phyloP scores from a whole-genome alignment of 2,113 vertebrate genomes.

The Stigmatopora nigra region DNA sequence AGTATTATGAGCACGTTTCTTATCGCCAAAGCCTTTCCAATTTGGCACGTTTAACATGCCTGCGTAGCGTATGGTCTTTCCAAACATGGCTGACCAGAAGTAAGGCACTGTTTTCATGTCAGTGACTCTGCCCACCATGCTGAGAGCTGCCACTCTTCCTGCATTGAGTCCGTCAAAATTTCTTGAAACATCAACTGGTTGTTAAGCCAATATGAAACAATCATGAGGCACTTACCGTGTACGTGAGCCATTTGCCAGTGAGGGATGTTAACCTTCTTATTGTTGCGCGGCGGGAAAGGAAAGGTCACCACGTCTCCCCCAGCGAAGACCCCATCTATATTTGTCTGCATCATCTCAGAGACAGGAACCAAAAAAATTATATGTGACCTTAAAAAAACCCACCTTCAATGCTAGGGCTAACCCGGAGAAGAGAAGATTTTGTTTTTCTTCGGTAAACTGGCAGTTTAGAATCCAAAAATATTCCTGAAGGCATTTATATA shows the following conservation, averaged over 20 bases:
- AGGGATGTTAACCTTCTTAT: constrained; percentile 93
- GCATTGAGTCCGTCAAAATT: constrained; percentile 4
- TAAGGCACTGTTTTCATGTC: constrained; percentile 90
- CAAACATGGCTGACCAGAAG: constrained; percentile 95
- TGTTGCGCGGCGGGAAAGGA: constrained; percentile 82
- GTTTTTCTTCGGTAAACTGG: not conserved
- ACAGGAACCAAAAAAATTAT: not conserved
- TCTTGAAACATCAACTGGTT: not conserved
- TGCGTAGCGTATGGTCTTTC: constrained; percentile 89
- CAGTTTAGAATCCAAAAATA: not conserved
- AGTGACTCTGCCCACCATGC: constrained; percentile 84
- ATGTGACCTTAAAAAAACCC: not conserved
- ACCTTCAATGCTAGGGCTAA: no score
- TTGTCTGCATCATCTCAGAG: constrained; percentile 90
- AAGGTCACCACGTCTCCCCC: constrained; percentile 87
- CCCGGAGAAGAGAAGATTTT: no score
- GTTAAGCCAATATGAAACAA: not conserved
- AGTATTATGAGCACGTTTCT: not conserved
- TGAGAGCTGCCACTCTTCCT: constrained; percentile 87
- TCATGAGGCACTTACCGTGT: constrained; percentile 73
- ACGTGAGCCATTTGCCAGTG: constrained; percentile 99
- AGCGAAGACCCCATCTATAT: constrained; percentile 82
- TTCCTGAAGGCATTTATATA: no score
- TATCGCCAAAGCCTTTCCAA: constrained; percentile 6
- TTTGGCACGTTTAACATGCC: constrained; percentile 66